A percentile compares a stretch with the other conserved stretches of the same genome.
These are phyloP conservation scores for Scomberomorus guttatus DNA, from an alignment of 2,797 vertebrate species.

Conservation along the genomic window DNA sequence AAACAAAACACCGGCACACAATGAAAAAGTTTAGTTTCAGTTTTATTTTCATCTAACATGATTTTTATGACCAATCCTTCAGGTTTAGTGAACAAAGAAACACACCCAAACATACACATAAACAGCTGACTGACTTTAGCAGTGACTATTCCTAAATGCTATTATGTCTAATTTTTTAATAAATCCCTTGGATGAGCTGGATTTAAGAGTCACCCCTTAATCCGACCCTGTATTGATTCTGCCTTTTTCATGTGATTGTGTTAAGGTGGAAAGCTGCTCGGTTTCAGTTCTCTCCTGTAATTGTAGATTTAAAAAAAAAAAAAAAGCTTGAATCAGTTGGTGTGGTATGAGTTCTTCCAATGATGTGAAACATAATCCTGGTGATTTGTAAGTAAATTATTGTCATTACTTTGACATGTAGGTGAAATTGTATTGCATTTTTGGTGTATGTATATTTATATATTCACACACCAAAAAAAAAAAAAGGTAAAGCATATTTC, in stretches of 20 bases:
- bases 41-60: constrained; percentile 27
- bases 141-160: constrained; percentile 22
- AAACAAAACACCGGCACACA: not conserved
- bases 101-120: constrained; percentile 19
- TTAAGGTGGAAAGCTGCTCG: constrained; percentile 10
- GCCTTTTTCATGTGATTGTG: constrained; percentile 17
- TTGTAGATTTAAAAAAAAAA: not conserved
- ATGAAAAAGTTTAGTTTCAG: constrained; percentile 31
- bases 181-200: constrained; percentile 36
- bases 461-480: not conserved
- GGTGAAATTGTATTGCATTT: not conserved
- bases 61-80: constrained; percentile 37
- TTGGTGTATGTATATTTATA: not conserved
- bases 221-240: constrained; percentile 23
- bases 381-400: not conserved
- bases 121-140: constrained; percentile 45
- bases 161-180: constrained; percentile 48
- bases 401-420: not conserved
- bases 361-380: not conserved
- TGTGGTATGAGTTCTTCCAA: not conserved
- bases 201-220: constrained; percentile 31
- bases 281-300: constrained; percentile 3
- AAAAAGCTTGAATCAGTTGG: not conserved
- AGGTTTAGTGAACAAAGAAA: constrained; percentile 26
- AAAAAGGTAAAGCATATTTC: not conserved